These are phyloP conservation scores for Ectemnius continuus DNA, from an alignment of 2,888 invertebrate species.

Conservation along the genomic window DNA sequence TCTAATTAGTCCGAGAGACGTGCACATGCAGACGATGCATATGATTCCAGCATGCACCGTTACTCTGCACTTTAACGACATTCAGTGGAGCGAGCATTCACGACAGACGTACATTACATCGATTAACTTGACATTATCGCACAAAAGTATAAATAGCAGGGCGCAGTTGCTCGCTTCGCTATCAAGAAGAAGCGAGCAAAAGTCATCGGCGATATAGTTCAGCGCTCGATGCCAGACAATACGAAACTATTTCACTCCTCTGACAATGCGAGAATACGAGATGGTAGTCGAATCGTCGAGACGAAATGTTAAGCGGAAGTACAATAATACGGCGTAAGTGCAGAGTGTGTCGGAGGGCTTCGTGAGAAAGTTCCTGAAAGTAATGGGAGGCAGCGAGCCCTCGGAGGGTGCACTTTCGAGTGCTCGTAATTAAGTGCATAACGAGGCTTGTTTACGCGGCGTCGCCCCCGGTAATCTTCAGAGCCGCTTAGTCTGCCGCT, in stretches of 20 bases:
- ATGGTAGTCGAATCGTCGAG: too few species aligned
- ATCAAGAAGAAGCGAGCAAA: constrained; percentile 41
- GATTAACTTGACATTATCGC: constrained; percentile 56
- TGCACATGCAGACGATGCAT: too few species aligned
- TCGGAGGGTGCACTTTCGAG: constrained; percentile 33
- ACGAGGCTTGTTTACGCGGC: constrained; percentile 65
- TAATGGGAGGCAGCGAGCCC: constrained; percentile 18
- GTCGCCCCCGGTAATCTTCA: constrained; percentile 62
- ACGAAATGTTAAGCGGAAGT: too few species aligned
- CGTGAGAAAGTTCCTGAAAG: constrained; percentile 44
- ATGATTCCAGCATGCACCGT: too few species aligned
- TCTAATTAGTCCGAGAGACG: too few species aligned
- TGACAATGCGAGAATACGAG: not conserved
- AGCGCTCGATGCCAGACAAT: not conserved
- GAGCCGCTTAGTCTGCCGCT: constrained; percentile 64
- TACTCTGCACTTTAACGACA: constrained; percentile 7
- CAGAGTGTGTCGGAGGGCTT: not conserved
- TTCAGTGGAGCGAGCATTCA: constrained; percentile 12
- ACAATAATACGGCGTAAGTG: not conserved
- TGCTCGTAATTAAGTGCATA: constrained; percentile 64
- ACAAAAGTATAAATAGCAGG: constrained; percentile 50
- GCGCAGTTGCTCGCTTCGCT: constrained; percentile 33
- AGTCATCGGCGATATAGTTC: constrained; percentile 39
- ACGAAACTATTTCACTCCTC: not conserved
- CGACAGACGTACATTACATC: constrained; percentile 44